These are phyloP conservation scores for Neodiprion pinetum DNA, from an alignment of 1,140 invertebrate genomes.

Conservation along the genomic window DNA sequence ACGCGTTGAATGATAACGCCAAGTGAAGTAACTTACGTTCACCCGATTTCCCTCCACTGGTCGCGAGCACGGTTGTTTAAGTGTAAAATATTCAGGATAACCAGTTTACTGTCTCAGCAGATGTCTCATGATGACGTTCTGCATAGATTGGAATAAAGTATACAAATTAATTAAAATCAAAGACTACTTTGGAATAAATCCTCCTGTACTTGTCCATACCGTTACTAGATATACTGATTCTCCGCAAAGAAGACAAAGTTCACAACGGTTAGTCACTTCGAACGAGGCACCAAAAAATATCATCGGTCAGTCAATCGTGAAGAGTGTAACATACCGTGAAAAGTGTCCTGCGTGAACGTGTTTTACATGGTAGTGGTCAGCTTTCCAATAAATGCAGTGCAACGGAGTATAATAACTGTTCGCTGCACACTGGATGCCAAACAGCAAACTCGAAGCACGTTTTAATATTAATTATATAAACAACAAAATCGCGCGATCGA, in stretches of 20 bases:
- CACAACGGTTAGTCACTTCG: background rate
- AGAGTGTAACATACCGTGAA: no score
- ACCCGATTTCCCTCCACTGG: background rate
- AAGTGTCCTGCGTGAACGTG: background rate
- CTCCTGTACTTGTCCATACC: no score
- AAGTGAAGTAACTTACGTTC: background rate
- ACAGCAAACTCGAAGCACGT: background rate
- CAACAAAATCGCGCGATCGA: background rate
- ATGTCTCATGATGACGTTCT: slow-evolving; percentile 2
- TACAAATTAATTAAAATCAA: background rate
- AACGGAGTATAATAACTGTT: background rate
- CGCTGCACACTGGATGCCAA: background rate
- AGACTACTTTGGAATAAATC: background rate
- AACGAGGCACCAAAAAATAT: background rate
- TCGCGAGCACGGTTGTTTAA: background rate
- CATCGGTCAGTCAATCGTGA: no score
- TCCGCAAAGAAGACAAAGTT: background rate
- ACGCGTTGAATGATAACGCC: background rate
- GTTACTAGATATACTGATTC: no score
- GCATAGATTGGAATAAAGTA: background rate
- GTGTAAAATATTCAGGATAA: background rate
- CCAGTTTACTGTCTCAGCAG: background rate
- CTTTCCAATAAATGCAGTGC: background rate
- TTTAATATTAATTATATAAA: background rate
- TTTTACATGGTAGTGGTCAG: background rate